Evolutionary conservation across 2,888 invertebrate species (phyloP).

Genomic region (Cacoxenus indagator): DNA sequence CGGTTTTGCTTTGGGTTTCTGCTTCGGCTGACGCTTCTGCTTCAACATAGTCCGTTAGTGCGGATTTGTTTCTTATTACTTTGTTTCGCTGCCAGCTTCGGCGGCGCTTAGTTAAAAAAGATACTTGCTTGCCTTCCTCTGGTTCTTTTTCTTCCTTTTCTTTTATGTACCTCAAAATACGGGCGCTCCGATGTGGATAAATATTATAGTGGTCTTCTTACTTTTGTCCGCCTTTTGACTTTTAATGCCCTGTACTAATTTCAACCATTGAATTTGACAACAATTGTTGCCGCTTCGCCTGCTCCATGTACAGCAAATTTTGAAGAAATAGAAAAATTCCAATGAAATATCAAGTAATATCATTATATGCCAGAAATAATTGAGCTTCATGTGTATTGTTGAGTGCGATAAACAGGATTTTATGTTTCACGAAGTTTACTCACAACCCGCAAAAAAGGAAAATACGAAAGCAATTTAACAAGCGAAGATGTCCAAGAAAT

Average conservation of each 20-base stretch:
- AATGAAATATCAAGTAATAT: neutral
- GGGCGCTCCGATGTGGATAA: no score
- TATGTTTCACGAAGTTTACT: no score
- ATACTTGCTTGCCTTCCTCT: neutral
- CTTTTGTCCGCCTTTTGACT: neutral
- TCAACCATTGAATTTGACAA: neutral
- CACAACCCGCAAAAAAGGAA: no score
- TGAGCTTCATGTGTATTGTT: no score
- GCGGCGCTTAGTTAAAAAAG: neutral
- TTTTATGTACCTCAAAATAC: no score
- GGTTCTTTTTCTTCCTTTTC: neutral
- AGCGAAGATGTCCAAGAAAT: neutral
- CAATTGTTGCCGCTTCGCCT: conserved; percentile 1
- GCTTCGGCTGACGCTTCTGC: conserved; percentile 68
- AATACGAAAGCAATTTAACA: no score
- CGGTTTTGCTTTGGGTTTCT: conserved; percentile 70
- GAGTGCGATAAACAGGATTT: no score
- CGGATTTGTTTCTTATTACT: neutral
- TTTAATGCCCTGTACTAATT: neutral
- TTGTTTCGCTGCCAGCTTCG: conserved; percentile 3
- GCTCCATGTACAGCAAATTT: neutral
- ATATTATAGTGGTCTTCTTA: no score
- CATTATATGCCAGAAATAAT: no score
- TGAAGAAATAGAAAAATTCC: neutral
- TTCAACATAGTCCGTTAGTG: conserved; percentile 69